Evolutionary conservation across 2,888 invertebrate species (phyloP).

Genomic region (Cenopis cana): DNA sequence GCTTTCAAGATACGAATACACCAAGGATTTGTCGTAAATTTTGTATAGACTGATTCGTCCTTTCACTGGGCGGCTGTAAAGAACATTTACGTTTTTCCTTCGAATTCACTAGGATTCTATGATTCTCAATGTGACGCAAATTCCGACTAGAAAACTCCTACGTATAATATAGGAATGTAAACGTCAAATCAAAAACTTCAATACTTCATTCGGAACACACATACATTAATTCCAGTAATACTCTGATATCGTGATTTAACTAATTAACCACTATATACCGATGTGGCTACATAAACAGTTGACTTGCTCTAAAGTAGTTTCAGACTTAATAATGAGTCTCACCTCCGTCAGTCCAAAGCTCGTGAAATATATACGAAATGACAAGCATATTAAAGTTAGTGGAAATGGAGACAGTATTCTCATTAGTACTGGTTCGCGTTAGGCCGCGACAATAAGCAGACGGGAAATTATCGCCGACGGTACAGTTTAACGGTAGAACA

Average conservation of each 20-base stretch:
- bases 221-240: no score
- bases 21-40: slow-evolving; percentile 29
- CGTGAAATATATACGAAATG: slow-evolving; percentile 51
- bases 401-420: slow-evolving; percentile 56
- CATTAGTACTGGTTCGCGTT: slow-evolving; percentile 60
- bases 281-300: neutral
- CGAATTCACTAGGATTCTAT: slow-evolving; percentile 20
- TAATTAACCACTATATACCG: neutral
- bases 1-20: slow-evolving; percentile 18
- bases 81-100: slow-evolving; percentile 26
- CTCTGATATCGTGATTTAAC: neutral
- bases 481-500: slow-evolving; percentile 39
- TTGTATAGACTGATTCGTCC: slow-evolving; percentile 35
- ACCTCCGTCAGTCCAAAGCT: neutral
- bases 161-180: neutral
- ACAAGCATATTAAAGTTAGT: slow-evolving; percentile 57
- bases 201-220: no score
- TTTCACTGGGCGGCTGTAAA: slow-evolving; percentile 10
- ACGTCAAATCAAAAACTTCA: slow-evolving; percentile 10
- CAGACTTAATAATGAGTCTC: neutral
- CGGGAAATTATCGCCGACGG: slow-evolving; percentile 49
- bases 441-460: slow-evolving; percentile 54
- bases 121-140: slow-evolving; percentile 13
- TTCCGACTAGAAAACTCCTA: slow-evolving; percentile 5
- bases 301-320: neutral